Evolutionary conservation across 2,888 invertebrate species (phyloP), one percentile per base, ranked within the genome.

Genomic region (Quadriops clusia): DNA sequence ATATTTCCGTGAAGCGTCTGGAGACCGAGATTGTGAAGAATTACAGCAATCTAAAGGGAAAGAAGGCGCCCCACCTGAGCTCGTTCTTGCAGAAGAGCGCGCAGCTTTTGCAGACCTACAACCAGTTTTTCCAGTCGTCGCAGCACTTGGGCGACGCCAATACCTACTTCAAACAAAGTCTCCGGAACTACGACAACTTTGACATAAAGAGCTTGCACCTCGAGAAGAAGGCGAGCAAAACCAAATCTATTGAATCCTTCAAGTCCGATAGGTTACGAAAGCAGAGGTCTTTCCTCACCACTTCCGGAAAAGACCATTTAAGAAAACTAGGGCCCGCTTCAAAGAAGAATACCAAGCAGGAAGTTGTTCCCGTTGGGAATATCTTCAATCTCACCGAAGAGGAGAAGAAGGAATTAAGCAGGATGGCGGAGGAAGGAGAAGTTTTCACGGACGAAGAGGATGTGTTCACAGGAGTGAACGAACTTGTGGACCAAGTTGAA

Each of bases 151-250:
- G 57, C n/a, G 54, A 56, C 46, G 51, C 54, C 1, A 56, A 58
- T 21, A 38, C 46, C 3, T 50, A 49, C 37, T 60, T 60, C 33
- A 49, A 41, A 32, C 47, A 53, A 21, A 50, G 49, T 10, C 43
- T 61, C 28, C 46, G 61, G 27, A 53, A 49, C 33, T 53, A 54
- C 47, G 46, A 51, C 22, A 44, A 51, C 11, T 47, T 54, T 23
- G 51, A 57, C 33, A 39, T 53, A 21, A 38, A n/a, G n/a, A n/a
- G n/a, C n/a, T n/a, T n/a, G n/a, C n/a, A n/a, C n/a, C n/a, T n/a
- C 8, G 30, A 18, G 14, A 28, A 21, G 9, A n/a, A 33, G 28
- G 17, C 25, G 12, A 6, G 15, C 32, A 7, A 18, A 18, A 18
- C 7, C n/a, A 8, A 18, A 8, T 18, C n/a, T 18, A 18, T 7